Evolutionary conservation across 1,140 invertebrate species (phyloP), one percentile per base, ranked within the genome.

Genomic region (Brachionus rotundiformis): DNA sequence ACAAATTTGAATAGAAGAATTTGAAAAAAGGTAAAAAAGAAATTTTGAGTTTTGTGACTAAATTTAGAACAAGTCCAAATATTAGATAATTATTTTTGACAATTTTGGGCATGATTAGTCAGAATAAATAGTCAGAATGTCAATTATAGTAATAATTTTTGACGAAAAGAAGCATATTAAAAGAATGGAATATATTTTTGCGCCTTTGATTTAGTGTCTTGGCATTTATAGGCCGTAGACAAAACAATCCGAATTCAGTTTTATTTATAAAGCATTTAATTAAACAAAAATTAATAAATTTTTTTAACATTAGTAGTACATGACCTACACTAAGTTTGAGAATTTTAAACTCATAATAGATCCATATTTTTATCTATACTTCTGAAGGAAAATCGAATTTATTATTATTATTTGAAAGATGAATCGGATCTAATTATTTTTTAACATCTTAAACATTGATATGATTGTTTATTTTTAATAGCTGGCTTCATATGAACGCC

Each of bases 381-480:
- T 54, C 47, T 54, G 23, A 54, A 54, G 19, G 47, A 54, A 54
- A 54, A 54, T 54, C 47, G 47, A 54, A 54, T 54, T 54, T 54
- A 54, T 54, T 54, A 54, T 54, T 54, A 54, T 54, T 54, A 54
- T 54, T 54, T 0, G 6, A 7, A 1, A 25, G 47, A 54, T 54
- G 47, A 54, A 8, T 54, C 47, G 47, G 47, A 54, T 54, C 19
- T 54, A 54, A 54, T 54, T 54, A 54, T 54, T 54, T 54, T 49
- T 54, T 54, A 54, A 54, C 47, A 54, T 54, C 47, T 54, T 54
- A 54, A 54, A 54, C 47, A 54, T 16, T 54, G 47, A 54, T 54
- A 54, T 54, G 47, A 54, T 54, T 54, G 47, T 54, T 54, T 54
- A 54, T 54, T 54, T 54, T 54, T 16, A 5, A 54, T 54, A 54